Conservation (phyloP, 1,140 invertebrate genomes). For the Lamellibrachia luymesi region DNA sequence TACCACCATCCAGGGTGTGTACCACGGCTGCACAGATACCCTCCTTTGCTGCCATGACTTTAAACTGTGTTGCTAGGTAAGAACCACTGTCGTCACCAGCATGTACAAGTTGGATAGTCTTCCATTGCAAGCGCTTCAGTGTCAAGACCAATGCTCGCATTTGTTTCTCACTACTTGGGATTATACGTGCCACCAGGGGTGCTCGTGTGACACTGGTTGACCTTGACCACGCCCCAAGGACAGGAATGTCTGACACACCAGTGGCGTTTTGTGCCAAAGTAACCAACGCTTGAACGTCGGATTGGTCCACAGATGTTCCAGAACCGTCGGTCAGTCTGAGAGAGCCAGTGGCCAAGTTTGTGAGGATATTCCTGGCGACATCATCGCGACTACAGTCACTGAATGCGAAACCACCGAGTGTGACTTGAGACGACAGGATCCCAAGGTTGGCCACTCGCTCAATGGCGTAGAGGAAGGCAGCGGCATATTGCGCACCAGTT, state of each 20-base stretch:
- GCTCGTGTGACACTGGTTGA: neutral
- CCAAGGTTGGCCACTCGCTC: neutral
- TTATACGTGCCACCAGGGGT: neutral
- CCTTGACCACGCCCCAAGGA: neutral
- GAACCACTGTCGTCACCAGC: neutral
- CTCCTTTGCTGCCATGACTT: conserved; percentile 37
- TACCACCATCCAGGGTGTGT: conserved; percentile 20
- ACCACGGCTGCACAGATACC: conserved; percentile 48
- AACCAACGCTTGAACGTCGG: neutral
- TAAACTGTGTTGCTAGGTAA: conserved; percentile 34
- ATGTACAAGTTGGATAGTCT: neutral
- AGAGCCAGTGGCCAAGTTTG: neutral
- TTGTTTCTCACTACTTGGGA: neutral
- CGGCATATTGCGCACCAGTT: neutral
- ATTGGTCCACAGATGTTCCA: neutral
- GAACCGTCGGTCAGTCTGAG: neutral
- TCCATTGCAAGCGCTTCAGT: conserved; percentile 7
- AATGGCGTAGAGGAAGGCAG: neutral
- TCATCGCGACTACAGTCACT: neutral
- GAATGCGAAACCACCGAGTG: neutral
- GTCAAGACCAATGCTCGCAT: neutral
- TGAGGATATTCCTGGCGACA: neutral
- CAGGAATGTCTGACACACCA: neutral
- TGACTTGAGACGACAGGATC: neutral
- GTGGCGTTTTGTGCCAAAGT: neutral